A percentile compares a stretch with the other conserved stretches of the same genome.
Conservation (phyloP, 2,888 invertebrate genomes). For the Chorisops tibialis region DNA sequence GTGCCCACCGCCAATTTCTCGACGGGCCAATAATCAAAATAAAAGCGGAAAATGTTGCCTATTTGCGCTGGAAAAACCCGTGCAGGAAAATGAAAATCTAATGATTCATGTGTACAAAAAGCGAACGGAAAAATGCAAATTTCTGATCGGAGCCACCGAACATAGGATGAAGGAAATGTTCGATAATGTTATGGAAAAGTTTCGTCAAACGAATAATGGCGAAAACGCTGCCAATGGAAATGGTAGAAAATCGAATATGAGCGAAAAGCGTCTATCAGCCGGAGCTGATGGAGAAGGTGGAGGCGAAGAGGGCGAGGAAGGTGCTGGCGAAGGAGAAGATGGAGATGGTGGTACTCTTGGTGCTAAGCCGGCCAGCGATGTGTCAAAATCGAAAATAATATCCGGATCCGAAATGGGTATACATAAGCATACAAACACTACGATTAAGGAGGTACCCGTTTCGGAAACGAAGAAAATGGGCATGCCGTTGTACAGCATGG, state of each 20-base stretch:
- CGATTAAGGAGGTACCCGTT: conserved; percentile 32
- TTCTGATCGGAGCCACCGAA: conserved; percentile 45
- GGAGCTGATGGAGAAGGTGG: not conserved
- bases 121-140: conserved; percentile 47
- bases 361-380: conserved; percentile 24
- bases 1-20: not conserved
- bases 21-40: not conserved
- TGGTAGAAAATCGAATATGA: not conserved
- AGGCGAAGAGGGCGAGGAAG: not conserved
- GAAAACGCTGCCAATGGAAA: conserved; percentile 37
- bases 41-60: conserved; percentile 47
- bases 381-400: no score
- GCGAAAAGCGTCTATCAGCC: not conserved
- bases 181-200: conserved; percentile 45
- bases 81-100: conserved; percentile 44
- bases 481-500: conserved; percentile 45
- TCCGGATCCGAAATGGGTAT: not conserved
- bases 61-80: conserved; percentile 45
- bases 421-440: not conserved
- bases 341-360: not conserved
- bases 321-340: not conserved
- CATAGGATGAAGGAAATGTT: conserved; percentile 44
- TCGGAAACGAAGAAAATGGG: conserved; percentile 45
- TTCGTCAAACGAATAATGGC: conserved; percentile 41
- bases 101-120: conserved; percentile 47